phyloP scores from a whole-genome alignment of 2,888 invertebrate species.

The Pocota personata region DNA sequence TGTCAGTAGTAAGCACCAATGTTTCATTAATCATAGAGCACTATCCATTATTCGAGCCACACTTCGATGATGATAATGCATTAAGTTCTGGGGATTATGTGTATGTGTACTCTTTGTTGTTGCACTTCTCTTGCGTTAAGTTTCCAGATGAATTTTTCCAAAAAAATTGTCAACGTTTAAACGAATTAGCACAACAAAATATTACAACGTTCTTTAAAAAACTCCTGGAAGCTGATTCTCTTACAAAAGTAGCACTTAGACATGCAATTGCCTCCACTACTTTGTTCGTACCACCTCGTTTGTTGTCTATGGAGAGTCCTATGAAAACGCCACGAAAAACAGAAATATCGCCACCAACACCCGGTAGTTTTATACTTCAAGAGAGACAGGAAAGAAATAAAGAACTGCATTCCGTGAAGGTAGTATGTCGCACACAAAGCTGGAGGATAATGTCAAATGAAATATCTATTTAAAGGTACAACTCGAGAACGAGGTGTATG shows the following conservation, averaged over 20 bases:
- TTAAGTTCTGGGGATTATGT: slow-evolving; percentile 78
- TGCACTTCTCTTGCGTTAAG: slow-evolving; percentile 81
- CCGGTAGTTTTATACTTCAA: slow-evolving; percentile 79
- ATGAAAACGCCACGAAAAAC: slow-evolving; percentile 74
- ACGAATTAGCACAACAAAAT: slow-evolving; percentile 76
- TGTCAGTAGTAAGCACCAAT: background rate
- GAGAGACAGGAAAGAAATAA: slow-evolving; percentile 79
- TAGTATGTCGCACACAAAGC: slow-evolving; percentile 50
- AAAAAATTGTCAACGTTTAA: slow-evolving; percentile 78
- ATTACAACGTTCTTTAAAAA: slow-evolving; percentile 79
- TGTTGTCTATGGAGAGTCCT: slow-evolving; percentile 62
- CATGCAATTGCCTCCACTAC: slow-evolving; percentile 76
- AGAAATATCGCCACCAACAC: slow-evolving; percentile 78
- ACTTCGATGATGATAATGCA: slow-evolving; percentile 76
- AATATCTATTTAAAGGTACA: slow-evolving; percentile 75
- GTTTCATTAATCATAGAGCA: slow-evolving; percentile 74
- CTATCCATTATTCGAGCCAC: slow-evolving; percentile 78
- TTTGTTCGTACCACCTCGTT: background rate
- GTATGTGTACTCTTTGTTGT: slow-evolving; percentile 79
- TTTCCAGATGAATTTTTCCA: slow-evolving; percentile 78
- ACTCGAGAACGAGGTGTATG: slow-evolving; percentile 80
- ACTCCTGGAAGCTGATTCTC: slow-evolving; percentile 74
- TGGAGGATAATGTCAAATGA: background rate
- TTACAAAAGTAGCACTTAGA: slow-evolving; percentile 77
- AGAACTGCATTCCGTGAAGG: slow-evolving; percentile 79